Evolutionary conservation across 2,797 vertebrate species (phyloP).

Genomic region (Ctenopoma multispine): DNA sequence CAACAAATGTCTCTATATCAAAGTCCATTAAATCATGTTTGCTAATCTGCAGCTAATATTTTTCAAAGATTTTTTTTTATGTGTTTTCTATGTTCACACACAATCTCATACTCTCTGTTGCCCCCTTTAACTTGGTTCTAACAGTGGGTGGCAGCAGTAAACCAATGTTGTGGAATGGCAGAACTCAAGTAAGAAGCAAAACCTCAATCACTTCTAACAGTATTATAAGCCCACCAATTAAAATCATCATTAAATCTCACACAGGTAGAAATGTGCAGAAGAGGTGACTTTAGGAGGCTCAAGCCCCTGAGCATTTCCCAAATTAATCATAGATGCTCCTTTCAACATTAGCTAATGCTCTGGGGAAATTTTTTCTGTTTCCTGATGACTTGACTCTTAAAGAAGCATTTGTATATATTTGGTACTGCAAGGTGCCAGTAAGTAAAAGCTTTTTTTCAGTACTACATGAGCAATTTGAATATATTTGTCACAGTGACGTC

Average conservation of each 20-base stretch:
- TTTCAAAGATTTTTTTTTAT: background rate
- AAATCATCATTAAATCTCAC: background rate
- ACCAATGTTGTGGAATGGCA: constrained; percentile 7
- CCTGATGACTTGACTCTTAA: no score
- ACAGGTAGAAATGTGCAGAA: background rate
- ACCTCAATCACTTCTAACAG: background rate
- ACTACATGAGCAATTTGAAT: no score
- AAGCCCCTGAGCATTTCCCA: no score
- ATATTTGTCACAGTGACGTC: no score
- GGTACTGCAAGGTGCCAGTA: no score
- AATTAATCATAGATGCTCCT: no score
- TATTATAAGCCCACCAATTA: background rate
- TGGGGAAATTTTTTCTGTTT: no score
- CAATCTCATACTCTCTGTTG: background rate
- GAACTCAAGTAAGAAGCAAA: background rate
- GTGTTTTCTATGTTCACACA: background rate
- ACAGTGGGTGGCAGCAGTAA: constrained; percentile 34
- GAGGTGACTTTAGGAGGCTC: no score
- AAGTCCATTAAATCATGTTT: background rate
- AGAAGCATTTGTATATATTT: no score
- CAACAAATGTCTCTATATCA: background rate
- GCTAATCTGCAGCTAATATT: background rate
- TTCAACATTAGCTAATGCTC: no score
- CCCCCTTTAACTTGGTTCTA: constrained; percentile 5
- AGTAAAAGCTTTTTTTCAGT: no score